Evolutionary conservation across 1,140 invertebrate genomes (phyloP).

Genomic region (Scaptomyza graminum): DNA sequence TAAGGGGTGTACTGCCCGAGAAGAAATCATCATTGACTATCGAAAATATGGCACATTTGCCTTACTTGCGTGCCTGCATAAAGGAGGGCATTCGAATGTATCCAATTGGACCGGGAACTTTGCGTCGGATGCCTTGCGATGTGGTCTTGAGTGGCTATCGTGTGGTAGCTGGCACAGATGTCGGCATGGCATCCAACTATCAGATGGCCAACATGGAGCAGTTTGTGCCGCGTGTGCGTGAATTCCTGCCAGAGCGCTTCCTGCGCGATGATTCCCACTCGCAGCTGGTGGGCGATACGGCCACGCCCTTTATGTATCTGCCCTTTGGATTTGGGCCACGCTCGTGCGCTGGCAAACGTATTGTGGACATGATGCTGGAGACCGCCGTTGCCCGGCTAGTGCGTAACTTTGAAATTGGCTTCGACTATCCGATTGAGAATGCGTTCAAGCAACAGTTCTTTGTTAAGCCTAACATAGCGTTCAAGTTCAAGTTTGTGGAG

Average conservation of each 20-base stretch:
- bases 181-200: constrained; percentile 84
- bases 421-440: constrained; percentile 82
- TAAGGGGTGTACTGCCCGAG: constrained; percentile 84
- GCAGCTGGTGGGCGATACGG: constrained; percentile 82
- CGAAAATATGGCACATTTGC: constrained; percentile 85
- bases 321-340: constrained; percentile 88
- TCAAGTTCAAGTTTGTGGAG: constrained; percentile 79
- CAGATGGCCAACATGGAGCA: constrained; percentile 84
- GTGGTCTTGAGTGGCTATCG: constrained; percentile 86
- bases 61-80: constrained; percentile 87
- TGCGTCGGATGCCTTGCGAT: constrained; percentile 85
- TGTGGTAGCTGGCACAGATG: constrained; percentile 86
- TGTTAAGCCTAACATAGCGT: constrained; percentile 66
- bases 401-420: constrained; percentile 85
- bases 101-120: constrained; percentile 85
- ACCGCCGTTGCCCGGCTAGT: constrained; percentile 87
- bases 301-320: constrained; percentile 85
- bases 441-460: constrained; percentile 67
- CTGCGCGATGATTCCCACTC: constrained; percentile 65
- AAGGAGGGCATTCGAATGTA: constrained; percentile 87
- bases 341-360: constrained; percentile 86
- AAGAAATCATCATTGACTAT: constrained; percentile 84
- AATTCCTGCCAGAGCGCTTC: constrained; percentile 87
- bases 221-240: constrained; percentile 84
- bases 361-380: constrained; percentile 89